phyloP scores from a whole-genome alignment of 2,888 invertebrate genomes.

The Drosophila algonquin region DNA sequence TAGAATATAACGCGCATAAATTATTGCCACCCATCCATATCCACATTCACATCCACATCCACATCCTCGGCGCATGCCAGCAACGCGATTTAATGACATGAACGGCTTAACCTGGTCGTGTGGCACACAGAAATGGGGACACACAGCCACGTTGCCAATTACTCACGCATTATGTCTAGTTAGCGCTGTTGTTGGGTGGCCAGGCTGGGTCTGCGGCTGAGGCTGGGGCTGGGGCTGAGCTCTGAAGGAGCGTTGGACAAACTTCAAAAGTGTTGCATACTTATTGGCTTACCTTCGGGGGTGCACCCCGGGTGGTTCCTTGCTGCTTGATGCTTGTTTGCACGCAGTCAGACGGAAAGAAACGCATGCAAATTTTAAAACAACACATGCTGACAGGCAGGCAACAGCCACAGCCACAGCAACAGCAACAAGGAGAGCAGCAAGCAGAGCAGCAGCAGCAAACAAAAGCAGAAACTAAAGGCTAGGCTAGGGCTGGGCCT shows the following conservation, averaged over 20 bases:
- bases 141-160: conserved; percentile 17
- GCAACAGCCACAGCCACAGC: conserved; percentile 7
- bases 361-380: conserved; percentile 42
- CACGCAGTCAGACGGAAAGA: not conserved
- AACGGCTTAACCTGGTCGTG: not conserved
- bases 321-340: not conserved
- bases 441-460: conserved; percentile 3
- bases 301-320: too few relatives aligned
- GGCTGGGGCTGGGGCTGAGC: not conserved
- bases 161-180: conserved; percentile 16
- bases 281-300: conserved; percentile 32
- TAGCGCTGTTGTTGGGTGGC: not conserved
- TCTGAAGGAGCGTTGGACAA: conserved; percentile 3
- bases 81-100: conserved; percentile 21
- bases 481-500: not conserved
- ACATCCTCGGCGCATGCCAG: not conserved
- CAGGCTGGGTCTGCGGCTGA: too few relatives aligned
- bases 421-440: conserved; percentile 5
- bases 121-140: not conserved
- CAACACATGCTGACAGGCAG: conserved; percentile 43
- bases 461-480: conserved; percentile 4
- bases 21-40: conserved; percentile 42
- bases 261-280: conserved; percentile 41
- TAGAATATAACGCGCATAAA: conserved; percentile 66
- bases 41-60: conserved; percentile 2